A percentile compares a stretch with the other conserved stretches of the same genome.
Conservation (phyloP, 1,140 invertebrate genomes). For the Drosophila repletoides region DNA sequence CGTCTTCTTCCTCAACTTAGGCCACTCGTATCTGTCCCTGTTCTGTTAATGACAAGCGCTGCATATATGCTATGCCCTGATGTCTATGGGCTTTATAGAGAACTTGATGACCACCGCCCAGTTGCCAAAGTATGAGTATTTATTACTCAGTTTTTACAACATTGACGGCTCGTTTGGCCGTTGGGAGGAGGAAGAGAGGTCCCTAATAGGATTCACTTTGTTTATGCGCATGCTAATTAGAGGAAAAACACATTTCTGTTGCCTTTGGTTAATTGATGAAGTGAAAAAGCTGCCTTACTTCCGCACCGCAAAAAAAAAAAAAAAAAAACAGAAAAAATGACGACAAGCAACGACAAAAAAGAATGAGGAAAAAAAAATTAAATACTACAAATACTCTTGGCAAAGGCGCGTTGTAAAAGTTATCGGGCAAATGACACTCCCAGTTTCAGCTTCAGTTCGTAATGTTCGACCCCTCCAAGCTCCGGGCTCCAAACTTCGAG, state of each 20-base stretch:
- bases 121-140: slow-evolving; percentile 26
- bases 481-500: background rate
- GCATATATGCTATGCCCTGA: background rate
- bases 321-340: slow-evolving; percentile 26
- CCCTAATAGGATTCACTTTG: slow-evolving; percentile 75
- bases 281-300: slow-evolving; percentile 56
- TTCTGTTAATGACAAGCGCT: slow-evolving; percentile 45
- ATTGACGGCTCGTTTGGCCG: slow-evolving; percentile 14
- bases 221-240: slow-evolving; percentile 79
- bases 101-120: slow-evolving; percentile 28
- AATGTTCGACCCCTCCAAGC: background rate
- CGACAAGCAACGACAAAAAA: background rate
- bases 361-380: slow-evolving; percentile 22
- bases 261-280: slow-evolving; percentile 78
- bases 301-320: slow-evolving; percentile 24
- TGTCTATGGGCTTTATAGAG: slow-evolving; percentile 7
- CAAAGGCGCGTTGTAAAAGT: slow-evolving; percentile 47
- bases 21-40: background rate
- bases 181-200: slow-evolving; percentile 1
- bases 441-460: slow-evolving; percentile 1
- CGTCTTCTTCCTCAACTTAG: background rate
- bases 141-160: slow-evolving; percentile 36
- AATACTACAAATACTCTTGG: slow-evolving; percentile 29
- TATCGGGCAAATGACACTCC: slow-evolving; percentile 65
- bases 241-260: slow-evolving; percentile 73